Base-by-base conservation (phyloP, 2,888 invertebrate genomes). In the Sipha maydis region DNA sequence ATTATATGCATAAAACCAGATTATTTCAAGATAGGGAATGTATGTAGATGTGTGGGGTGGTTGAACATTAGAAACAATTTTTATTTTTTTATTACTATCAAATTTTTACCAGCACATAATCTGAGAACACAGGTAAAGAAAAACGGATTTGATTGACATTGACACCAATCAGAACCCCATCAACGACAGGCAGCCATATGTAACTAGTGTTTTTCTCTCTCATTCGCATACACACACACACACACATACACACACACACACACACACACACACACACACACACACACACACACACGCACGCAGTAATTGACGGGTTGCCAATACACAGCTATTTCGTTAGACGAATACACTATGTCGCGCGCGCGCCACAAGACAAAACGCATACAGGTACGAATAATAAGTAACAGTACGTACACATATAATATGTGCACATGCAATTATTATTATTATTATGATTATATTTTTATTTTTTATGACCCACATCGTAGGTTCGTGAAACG, bases 61-160 rank as follows among this genome's bases (percentile, higher is more conserved):
- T 48, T 14, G 1, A 48, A 14, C 11, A 1, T 48, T 48, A 14
- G 2, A 48, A 48, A 48, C 48, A 1, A 14, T 48, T 48, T 48
- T 48, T 48, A 48, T 48, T 48, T 11, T 48, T 48, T 14, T 48
- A 48, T 48, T 48, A 14, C 19, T 19, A 80, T 28, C 38, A 41
- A 19, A 28, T 41, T 80, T 28, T 28, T 48, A 41, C 19, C 41
- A 67, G 3, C 31, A 31, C 28, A 31, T 0, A 25, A 48, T 25
- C 2, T 71, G 25, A 48, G 48, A 71, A 54, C 34, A 71, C 34
- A 71, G 56, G 34, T 31, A 69, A 69, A 85, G 25, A 77, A 77
- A 85, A 69, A 85, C 67, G 77, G 77, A 77, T 85, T 85, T 34
- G 85, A 77, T 85, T 77, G 85, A 85, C 85, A 85, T 85, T 85